Percentiles rank a stretch among this genome's conserved stretches.
Conservation (phyloP, 1,140 invertebrate species). For the Papilio aristodemus region DNA sequence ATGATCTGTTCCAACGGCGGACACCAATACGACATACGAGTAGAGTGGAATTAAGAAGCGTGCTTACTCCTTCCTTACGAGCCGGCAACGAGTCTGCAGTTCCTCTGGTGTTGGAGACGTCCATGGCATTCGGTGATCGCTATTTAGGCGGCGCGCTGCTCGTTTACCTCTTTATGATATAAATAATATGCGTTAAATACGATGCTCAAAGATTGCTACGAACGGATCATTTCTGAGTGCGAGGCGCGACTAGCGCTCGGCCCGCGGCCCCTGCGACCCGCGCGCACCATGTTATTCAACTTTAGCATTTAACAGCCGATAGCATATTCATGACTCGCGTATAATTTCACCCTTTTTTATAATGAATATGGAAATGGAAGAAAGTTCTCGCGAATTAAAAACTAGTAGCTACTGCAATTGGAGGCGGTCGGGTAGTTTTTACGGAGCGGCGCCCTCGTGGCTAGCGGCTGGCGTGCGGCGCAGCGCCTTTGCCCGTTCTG, state of each 20-base stretch:
- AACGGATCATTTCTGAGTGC: too few species aligned
- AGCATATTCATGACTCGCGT: conserved; percentile 66
- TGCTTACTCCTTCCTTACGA: too few species aligned
- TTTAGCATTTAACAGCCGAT: conserved; percentile 71
- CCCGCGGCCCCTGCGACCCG: conserved; percentile 1
- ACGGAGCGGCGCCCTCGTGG: conserved; percentile 21
- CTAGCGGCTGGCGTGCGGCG: conserved; percentile 6
- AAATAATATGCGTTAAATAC: too few species aligned
- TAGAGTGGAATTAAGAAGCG: too few species aligned
- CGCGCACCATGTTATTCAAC: conserved; percentile 64
- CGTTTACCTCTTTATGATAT: too few species aligned
- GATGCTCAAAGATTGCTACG: too few species aligned
- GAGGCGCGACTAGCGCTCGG: conserved; percentile 31
- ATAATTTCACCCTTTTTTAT: conserved; percentile 77
- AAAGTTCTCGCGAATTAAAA: conserved; percentile 75
- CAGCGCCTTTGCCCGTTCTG: conserved; percentile 6
- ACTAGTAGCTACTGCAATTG: conserved; percentile 70
- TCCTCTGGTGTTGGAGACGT: too few species aligned
- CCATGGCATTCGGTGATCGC: too few species aligned
- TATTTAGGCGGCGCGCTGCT: too few species aligned
- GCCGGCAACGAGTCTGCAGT: too few species aligned
- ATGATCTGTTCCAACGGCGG: too few species aligned
- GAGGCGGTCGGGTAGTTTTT: conserved; percentile 56
- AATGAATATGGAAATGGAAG: conserved; percentile 75
- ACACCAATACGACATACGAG: too few species aligned